A percentile compares a stretch with the other conserved stretches of the same genome.
phyloP scores from a whole-genome alignment of 2,888 invertebrate species.

The Lamellibrachia columna region DNA sequence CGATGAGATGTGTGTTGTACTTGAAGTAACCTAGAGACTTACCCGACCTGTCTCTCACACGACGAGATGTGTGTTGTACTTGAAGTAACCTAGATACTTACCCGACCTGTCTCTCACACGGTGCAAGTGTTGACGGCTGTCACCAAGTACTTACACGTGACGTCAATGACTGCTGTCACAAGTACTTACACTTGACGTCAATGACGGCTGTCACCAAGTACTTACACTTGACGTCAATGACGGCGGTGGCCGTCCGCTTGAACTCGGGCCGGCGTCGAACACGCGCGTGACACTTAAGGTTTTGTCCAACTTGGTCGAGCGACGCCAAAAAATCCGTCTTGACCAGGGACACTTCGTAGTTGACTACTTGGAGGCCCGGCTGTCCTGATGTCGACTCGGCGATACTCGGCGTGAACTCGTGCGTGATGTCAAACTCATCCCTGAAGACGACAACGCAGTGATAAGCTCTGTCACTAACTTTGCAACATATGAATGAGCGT shows the following conservation, averaged over 20 bases:
- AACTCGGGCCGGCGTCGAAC: background rate
- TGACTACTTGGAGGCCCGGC: background rate
- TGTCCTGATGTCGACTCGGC: background rate
- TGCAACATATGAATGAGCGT: background rate
- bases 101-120: background rate
- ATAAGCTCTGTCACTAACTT: background rate
- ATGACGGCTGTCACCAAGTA: background rate
- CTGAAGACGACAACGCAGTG: background rate
- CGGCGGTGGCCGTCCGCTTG: background rate
- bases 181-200: background rate
- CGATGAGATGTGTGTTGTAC: background rate
- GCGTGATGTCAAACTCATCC: background rate
- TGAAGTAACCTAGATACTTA: background rate
- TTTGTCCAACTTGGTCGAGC: background rate
- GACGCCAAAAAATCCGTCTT: background rate
- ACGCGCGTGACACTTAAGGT: background rate
- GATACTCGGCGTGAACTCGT: background rate
- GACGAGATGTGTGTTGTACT: background rate
- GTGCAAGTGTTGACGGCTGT: background rate
- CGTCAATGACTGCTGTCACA: background rate
- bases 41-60: too few species aligned
- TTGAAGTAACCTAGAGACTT: background rate
- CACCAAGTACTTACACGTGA: background rate
- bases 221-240: constrained; percentile 3
- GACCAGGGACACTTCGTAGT: background rate